Base-by-base conservation (phyloP, 1,140 invertebrate species). In the Polypedilum vanderplanki region DNA sequence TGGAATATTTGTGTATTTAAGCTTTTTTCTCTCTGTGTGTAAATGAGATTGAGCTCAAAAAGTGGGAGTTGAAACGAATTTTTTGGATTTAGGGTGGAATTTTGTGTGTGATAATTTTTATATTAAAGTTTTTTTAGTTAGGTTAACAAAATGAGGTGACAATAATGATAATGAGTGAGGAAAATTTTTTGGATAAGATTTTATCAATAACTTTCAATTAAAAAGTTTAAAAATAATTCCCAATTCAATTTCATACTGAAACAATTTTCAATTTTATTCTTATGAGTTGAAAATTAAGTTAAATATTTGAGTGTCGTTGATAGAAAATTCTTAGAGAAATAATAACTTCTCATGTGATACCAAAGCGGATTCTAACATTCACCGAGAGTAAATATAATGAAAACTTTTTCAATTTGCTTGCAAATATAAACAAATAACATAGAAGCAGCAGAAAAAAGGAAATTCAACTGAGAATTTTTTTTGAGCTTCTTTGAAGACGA, bases 371-470 rank as follows among this genome's bases (percentile, higher is more conserved):
- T 57, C 46, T 57, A 33, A 33, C 24, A 33, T 33, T 33, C 24
- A 33, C 2, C 24, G 24, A 33, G 24, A 33, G 24, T 33, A 33
- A 33, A 5, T 57, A 57, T 57, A 57, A 57, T 57, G 12, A 57
- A 57, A 57, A 57, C 46, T 57, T 57, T 57, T 57, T 57, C 46
- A 57, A 57, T 57, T 57, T 57, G 46, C 46, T 57, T 57, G 46
- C 46, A 57, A 57, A 57, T 57, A 57, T 57, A 57, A 57, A 57
- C 46, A 57, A 57, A 57, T 57, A 57, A n/a, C 12, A 57, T 12
- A 57, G 10, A 12, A 4, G 5, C 9, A 57, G 46, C 9, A 4
- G 12, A 15, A 57, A 57, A 57, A n/a, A 12, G 12, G 46, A 57
- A 57, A 57, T 57, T 57, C 46, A 12, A 33, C 46, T n/a, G 46